A percentile compares a stretch with the other conserved stretches of the same genome.
Conservation (phyloP, 2,113 vertebrate genomes). For the Apeltes quadracus region DNA sequence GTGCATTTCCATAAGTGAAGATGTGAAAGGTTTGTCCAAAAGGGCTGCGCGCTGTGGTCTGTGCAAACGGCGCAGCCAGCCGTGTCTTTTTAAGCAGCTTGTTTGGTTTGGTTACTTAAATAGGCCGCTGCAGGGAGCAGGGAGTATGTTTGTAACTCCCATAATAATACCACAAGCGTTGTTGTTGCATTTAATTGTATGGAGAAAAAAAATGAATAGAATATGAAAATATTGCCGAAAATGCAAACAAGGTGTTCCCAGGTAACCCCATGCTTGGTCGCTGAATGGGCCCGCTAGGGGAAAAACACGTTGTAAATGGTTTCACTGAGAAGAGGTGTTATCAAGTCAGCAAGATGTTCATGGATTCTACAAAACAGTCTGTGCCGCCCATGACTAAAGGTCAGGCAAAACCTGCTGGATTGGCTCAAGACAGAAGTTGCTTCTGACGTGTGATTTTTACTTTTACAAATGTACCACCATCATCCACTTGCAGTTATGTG, state of each 20-base stretch:
- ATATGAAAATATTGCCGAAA: neutral
- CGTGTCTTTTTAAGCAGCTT: slow-evolving; percentile 6
- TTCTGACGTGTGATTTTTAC: no score
- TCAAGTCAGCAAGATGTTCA: neutral
- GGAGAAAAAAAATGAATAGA: neutral
- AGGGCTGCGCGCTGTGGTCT: neutral
- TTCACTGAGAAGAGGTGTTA: neutral
- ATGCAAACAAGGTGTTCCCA: neutral
- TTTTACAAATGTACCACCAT: no score
- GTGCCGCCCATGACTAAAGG: neutral
- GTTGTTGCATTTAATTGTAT: neutral
- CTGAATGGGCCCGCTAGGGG: neutral
- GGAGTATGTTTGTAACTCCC: neutral
- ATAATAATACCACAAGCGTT: neutral
- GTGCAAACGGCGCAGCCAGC: neutral
- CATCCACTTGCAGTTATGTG: slow-evolving; percentile 1
- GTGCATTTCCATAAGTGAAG: neutral
- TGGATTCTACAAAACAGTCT: neutral
- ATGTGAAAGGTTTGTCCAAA: neutral
- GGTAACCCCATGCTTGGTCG: neutral
- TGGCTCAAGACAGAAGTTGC: no score
- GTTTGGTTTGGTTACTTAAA: slow-evolving; percentile 18
- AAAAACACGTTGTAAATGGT: neutral
- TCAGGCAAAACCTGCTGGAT: neutral
- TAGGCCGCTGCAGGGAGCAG: neutral